phyloP scores from a whole-genome alignment of 2,888 invertebrate genomes.

The Drosophila paucipuncta region DNA sequence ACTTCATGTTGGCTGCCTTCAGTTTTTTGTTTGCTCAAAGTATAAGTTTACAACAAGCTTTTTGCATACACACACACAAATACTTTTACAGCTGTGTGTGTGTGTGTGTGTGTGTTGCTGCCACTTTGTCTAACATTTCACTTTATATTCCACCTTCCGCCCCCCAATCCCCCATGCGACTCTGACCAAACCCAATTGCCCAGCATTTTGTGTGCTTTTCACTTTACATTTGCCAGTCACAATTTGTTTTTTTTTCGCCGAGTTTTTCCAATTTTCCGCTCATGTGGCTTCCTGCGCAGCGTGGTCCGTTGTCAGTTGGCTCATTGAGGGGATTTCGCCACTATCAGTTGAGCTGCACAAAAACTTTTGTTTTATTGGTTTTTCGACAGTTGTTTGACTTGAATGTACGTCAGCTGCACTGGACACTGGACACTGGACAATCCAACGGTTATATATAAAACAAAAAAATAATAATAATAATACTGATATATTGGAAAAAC shows the following conservation, averaged over 20 bases:
- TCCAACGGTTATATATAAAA: conserved; percentile 21
- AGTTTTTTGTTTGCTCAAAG: conserved; percentile 66
- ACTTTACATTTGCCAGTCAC: conserved; percentile 58
- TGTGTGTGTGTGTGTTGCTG: conserved; percentile 38
- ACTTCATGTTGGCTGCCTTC: conserved; percentile 61
- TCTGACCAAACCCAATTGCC: conserved; percentile 58
- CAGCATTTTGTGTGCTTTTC: conserved; percentile 65
- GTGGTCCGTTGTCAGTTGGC: conserved; percentile 4
- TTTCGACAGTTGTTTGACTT: conserved; percentile 57
- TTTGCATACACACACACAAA: conserved; percentile 20
- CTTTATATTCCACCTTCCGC: conserved; percentile 52
- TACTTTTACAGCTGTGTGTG: neutral
- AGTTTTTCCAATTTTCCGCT: conserved; percentile 76
- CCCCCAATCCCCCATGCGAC: neutral
- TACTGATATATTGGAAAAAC: conserved; percentile 13
- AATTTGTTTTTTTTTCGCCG: conserved; percentile 43
- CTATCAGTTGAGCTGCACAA: conserved; percentile 49
- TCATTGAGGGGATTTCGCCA: conserved; percentile 35
- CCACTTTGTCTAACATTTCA: conserved; percentile 75
- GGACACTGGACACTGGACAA: neutral
- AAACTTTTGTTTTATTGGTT: conserved; percentile 52
- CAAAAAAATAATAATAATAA: neutral
- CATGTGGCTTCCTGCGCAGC: conserved; percentile 67
- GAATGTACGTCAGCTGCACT: conserved; percentile 42
- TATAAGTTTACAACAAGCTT: conserved; percentile 70